Conservation (phyloP, 2,113 vertebrate genomes). For the Hippocampus guttulatus region DNA sequence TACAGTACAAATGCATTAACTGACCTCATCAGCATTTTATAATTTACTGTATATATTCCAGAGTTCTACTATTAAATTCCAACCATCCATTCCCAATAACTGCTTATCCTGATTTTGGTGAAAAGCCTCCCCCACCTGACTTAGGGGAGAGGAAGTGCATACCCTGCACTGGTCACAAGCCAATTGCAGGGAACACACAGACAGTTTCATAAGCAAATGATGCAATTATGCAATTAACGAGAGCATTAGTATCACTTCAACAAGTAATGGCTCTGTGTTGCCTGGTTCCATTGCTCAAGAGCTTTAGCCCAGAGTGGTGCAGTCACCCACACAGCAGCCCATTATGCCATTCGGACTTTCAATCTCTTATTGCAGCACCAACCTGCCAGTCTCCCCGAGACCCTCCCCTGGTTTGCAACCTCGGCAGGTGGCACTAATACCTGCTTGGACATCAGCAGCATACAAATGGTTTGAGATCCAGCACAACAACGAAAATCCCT, state of each 20-base stretch:
- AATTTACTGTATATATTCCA: no score
- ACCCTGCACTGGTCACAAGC: no score
- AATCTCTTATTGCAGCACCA: constrained; percentile 30
- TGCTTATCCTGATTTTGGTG: no score
- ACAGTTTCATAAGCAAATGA: constrained; percentile 29
- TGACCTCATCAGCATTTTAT: no score
- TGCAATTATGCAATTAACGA: constrained; percentile 26
- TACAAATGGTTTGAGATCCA: constrained; percentile 16
- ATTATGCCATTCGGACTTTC: constrained; percentile 57
- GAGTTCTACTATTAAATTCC: no score
- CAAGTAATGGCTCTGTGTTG: constrained; percentile 35
- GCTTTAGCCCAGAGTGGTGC: constrained; percentile 18
- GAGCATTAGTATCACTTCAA: constrained; percentile 29
- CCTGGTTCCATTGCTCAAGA: constrained; percentile 19
- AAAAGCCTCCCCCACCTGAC: no score
- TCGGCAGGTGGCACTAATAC: constrained; percentile 61
- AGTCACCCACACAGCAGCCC: constrained; percentile 33
- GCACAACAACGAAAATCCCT: neutral
- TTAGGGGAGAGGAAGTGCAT: no score
- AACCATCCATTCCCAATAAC: no score
- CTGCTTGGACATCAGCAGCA: constrained; percentile 28
- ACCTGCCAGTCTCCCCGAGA: constrained; percentile 29
- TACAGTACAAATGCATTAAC: no score
- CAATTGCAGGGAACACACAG: neutral
- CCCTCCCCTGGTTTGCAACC: constrained; percentile 42